Percentiles rank a stretch among this genome's conserved stretches.
These are phyloP conservation scores for Phymorhynchus buccinoides DNA, from an alignment of 1,140 invertebrate species.

Conservation along the genomic window DNA sequence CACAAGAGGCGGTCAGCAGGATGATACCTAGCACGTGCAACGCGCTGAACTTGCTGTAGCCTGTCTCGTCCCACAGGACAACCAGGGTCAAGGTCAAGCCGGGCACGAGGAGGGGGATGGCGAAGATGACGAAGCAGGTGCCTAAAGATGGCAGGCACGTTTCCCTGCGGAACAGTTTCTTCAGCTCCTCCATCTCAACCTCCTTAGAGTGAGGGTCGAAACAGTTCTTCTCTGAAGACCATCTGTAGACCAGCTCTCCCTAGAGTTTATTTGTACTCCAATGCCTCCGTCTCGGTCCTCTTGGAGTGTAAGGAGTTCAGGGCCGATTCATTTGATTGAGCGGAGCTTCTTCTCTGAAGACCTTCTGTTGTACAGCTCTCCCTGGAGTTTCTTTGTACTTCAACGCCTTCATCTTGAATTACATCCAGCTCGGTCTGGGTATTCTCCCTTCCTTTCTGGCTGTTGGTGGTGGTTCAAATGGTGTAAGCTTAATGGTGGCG, in stretches of 20 bases:
- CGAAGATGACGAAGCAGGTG: conserved; percentile 54
- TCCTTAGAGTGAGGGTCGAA: background rate
- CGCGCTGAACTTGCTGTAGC: conserved; percentile 48
- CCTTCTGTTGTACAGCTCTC: too few species aligned
- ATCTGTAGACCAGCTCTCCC: too few species aligned
- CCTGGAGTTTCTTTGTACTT: too few species aligned
- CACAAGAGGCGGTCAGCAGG: conserved; percentile 39
- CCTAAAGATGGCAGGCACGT: conserved; percentile 34
- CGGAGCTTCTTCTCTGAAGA: too few species aligned
- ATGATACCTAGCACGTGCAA: conserved; percentile 52
- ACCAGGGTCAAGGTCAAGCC: conserved; percentile 53
- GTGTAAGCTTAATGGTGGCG: too few species aligned
- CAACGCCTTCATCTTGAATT: too few species aligned
- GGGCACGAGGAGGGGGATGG: conserved; percentile 50
- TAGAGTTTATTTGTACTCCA: background rate
- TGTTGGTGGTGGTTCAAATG: too few species aligned
- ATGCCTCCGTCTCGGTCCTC: background rate
- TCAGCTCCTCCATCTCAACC: background rate
- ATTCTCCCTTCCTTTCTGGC: too few species aligned
- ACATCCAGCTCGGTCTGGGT: too few species aligned
- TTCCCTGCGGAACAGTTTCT: background rate
- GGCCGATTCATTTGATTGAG: too few species aligned
- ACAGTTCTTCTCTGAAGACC: too few species aligned
- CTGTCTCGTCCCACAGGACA: conserved; percentile 45
- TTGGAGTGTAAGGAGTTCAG: too few species aligned